Evolutionary conservation across 2,888 invertebrate species (phyloP), one percentile per base, ranked within the genome.

Genomic region (Shargacucullia verbasci): DNA sequence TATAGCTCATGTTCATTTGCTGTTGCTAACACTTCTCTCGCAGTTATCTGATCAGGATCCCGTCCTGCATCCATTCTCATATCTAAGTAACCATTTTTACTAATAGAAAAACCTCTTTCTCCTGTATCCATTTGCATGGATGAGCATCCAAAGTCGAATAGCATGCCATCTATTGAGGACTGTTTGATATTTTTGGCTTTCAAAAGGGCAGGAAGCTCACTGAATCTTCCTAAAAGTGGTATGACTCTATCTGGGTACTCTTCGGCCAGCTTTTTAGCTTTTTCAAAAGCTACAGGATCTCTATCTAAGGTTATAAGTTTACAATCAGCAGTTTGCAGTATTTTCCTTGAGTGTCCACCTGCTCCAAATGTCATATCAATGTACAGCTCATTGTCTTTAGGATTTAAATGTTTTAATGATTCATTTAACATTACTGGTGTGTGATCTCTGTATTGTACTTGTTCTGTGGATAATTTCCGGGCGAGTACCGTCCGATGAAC

Each of bases 311-410:
- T 97, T 80, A 97, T 95, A 1, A 99, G 91, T 83, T 94, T 96
- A 13, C 97, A 94, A 34, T 96, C 91, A 10, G 95, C 94, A 27
- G 94, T 82, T 79, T 97, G 94, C 43, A 99, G 92, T 71, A 99
- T 95, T 81, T 95, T 94, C 73, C 93, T 95, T 9, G 97, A 96
- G 83, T 99, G 99, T 0, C 99, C 99, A 7, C 99, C 99, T 15
- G 97, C 97, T 27, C 99, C 99, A 93, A 99, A 99, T 11, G 99
- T 99, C 98, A 99, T 98, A 83, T 99, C 99, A 65, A 99, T 92
- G 72, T 97, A 96, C 6, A 95, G 89, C 87, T 97, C 95, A 59
- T 95, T 91, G 38, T 95, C 86, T 62, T 89, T 84, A 0, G 96
- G 96, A 69, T 96, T 94, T 45, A 98, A 86, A 82, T 96, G 95